A percentile compares a stretch with the other conserved stretches of the same genome.
These are phyloP conservation scores for Sceloporus undulatus DNA, from an alignment of 2,113 vertebrate species.

Conservation along the genomic window DNA sequence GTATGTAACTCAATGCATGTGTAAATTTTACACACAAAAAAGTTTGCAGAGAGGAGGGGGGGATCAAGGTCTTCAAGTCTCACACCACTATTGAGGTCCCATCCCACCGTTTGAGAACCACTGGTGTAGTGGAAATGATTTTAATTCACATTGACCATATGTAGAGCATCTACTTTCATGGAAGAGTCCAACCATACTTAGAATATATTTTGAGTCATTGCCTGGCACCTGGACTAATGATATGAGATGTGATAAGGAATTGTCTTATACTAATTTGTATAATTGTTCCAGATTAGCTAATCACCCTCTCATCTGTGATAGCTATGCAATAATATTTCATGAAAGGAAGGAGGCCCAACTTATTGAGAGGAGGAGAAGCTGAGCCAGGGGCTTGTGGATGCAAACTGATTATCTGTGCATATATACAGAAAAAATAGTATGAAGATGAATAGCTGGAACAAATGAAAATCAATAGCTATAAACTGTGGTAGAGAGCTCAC, in stretches of 20 bases:
- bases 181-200: neutral
- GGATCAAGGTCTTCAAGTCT: too few species aligned
- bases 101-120: too few species aligned
- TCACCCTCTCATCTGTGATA: slow-evolving; percentile 16
- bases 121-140: neutral
- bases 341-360: neutral
- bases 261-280: neutral
- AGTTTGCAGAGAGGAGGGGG: neutral
- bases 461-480: neutral
- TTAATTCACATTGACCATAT: neutral
- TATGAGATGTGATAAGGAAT: neutral
- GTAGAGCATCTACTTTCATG: neutral
- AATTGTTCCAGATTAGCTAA: slow-evolving; percentile 62
- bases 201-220: neutral
- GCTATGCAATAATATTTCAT: slow-evolving; percentile 55
- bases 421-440: neutral
- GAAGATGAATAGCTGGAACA: neutral
- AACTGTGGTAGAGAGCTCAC: neutral
- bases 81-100: too few species aligned
- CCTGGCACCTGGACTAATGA: neutral
- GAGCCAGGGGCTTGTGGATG: fast-evolving
- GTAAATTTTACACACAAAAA: too few species aligned
- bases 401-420: neutral
- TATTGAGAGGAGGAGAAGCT: neutral
- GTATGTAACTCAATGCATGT: too few species aligned